These are phyloP conservation scores for Diuraphis noxia DNA, from an alignment of 1,140 invertebrate species.

Conservation along the genomic window DNA sequence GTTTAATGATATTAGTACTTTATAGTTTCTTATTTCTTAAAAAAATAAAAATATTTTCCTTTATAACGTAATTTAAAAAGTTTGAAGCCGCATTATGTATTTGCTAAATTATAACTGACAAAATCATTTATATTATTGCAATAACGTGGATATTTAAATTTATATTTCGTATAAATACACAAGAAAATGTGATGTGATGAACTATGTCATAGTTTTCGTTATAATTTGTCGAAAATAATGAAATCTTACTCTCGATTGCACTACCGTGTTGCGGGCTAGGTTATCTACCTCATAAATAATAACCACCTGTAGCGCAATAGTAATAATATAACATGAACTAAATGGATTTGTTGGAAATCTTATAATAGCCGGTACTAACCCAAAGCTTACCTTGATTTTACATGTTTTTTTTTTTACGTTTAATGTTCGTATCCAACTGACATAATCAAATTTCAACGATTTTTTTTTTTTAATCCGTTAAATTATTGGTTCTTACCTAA, in stretches of 20 bases:
- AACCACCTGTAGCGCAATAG: not conserved
- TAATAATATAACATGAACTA: not conserved
- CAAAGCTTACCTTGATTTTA: not conserved
- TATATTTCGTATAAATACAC: too few species aligned
- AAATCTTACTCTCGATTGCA: not conserved
- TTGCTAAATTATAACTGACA: too few species aligned
- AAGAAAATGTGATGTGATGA: too few species aligned
- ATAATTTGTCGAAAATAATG: too few species aligned
- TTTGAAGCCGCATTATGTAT: too few species aligned
- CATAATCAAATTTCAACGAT: not conserved
- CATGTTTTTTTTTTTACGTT: not conserved
- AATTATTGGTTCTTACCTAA: not conserved
- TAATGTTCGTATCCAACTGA: not conserved
- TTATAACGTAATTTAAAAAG: too few species aligned
- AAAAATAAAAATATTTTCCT: too few species aligned
- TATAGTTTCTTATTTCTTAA: too few species aligned
- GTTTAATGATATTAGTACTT: too few species aligned
- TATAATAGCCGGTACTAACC: not conserved
- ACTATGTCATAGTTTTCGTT: too few species aligned
- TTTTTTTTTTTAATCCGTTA: not conserved
- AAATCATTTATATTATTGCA: too few species aligned
- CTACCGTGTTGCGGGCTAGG: not conserved
- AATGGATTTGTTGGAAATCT: not conserved
- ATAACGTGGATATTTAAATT: too few species aligned
- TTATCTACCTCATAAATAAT: not conserved